Evolutionary conservation across 2,888 invertebrate genomes (phyloP).

Genomic region (Loripinus fragilis): DNA sequence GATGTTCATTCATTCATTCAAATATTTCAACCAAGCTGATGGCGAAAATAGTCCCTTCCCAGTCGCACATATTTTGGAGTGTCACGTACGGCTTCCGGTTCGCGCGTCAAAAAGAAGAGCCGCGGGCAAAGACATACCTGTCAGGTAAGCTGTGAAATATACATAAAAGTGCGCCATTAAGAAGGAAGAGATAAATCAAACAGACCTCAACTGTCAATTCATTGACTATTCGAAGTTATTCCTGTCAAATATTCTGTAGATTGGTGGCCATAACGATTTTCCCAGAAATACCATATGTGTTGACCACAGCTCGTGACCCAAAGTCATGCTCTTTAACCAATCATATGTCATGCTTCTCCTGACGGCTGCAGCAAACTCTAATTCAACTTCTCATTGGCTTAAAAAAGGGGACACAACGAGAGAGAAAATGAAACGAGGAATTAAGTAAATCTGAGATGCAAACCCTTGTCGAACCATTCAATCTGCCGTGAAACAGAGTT

Average conservation of each 20-base stretch:
- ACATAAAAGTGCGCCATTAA: slow-evolving; percentile 11
- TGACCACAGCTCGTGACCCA: too few species aligned
- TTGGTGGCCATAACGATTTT: background rate
- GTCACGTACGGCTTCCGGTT: slow-evolving; percentile 5
- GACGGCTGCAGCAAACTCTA: too few species aligned
- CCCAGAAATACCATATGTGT: background rate
- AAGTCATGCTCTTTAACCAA: too few species aligned
- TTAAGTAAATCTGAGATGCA: too few species aligned
- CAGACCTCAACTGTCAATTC: slow-evolving; percentile 2
- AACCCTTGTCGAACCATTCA: too few species aligned
- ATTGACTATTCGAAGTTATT: slow-evolving; percentile 5
- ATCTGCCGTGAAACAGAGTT: too few species aligned
- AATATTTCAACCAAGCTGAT: background rate
- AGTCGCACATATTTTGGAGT: slow-evolving; percentile 5
- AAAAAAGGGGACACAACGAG: too few species aligned
- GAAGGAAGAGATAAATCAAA: slow-evolving; percentile 19
- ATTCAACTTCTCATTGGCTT: too few species aligned
- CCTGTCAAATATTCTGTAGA: background rate
- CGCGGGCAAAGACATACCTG: slow-evolving; percentile 16
- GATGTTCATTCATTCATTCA: background rate
- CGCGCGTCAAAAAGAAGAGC: slow-evolving; percentile 4
- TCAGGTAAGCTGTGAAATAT: slow-evolving; percentile 13
- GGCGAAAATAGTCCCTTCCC: background rate
- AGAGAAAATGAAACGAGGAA: too few species aligned
- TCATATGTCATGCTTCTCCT: too few species aligned